Evolutionary conservation across 2,113 vertebrate genomes (phyloP), one percentile per base, ranked within the genome.

Genomic region (Tympanuchus pallidicinctus): DNA sequence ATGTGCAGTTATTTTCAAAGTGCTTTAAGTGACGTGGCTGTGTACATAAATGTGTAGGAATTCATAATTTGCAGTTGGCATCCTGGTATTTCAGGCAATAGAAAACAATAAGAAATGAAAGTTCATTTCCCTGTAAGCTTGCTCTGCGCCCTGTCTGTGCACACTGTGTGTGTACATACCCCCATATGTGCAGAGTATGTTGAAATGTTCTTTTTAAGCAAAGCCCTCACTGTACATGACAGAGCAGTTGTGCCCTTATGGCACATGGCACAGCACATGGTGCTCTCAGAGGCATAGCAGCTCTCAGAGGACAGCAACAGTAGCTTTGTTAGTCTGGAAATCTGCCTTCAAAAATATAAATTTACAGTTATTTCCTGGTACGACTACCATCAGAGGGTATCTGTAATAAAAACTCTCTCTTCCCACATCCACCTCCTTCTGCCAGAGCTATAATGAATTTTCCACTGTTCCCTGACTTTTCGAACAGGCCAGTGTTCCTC

Each of bases 141-240:
- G 14, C n/a, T 73, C 30, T 76, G 34, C 27, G 22, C 16, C 11
- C 2, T 0, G 13, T 27, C 50, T 42, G 36, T 11, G 6, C 30
- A 22, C 16, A 20, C 0, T 27, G 0, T 19, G 3, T 56, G 27
- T 1, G 2, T 13, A n/a, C 5, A 38, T 38, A 38, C 8, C 36
- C 36, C 36, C 36, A 9, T 38, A 82, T 40, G 19, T 69, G 20
- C 19, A 69, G 71, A 60, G 66, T 38, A 72, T 69, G 25, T 4
- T 0, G 0, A 50, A 36, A 6, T 36, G 8, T 48, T 22, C 20
- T 0, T 0, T 43, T 40, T 48, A 48, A 73, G 32, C 72, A 78
- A 75, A 74, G 52, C 18, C 27, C 16, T 74, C 21, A 6, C 15
- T 74, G 70, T 28, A 8, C 5, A 4, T 22, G 15, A 36, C 5